Conservation (phyloP, 2,113 vertebrate species). For the Taxidea taxus region DNA sequence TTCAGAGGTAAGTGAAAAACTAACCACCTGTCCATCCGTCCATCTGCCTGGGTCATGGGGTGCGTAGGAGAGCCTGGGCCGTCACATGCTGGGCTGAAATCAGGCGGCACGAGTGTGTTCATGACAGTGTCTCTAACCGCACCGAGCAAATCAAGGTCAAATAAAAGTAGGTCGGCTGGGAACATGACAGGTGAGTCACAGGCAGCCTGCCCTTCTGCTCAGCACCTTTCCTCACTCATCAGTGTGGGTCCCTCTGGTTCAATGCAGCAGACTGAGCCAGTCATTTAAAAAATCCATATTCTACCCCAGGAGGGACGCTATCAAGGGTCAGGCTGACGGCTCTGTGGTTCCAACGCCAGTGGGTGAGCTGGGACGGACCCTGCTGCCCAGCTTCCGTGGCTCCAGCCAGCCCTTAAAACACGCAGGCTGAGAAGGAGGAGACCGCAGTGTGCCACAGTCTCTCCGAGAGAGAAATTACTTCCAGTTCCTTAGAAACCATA, state of each 20-base stretch:
- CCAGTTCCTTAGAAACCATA: conserved; percentile 29
- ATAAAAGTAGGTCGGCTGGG: conserved; percentile 80
- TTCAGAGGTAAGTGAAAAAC: conserved; percentile 60
- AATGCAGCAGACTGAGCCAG: background rate
- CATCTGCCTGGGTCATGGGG: background rate
- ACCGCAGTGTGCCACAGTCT: background rate
- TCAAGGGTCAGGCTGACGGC: background rate
- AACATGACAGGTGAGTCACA: conserved; percentile 49
- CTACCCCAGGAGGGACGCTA: fast-evolving
- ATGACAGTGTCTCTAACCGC: conserved; percentile 46
- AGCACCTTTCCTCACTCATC: background rate
- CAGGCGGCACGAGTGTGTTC: conserved; percentile 55
- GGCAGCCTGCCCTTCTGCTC: background rate
- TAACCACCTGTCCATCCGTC: conserved; percentile 7
- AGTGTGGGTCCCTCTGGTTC: background rate
- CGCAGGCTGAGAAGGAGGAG: background rate
- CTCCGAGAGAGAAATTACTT: conserved; percentile 38
- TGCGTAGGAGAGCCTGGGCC: conserved; percentile 14
- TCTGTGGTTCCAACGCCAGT: background rate
- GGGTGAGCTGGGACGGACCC: background rate
- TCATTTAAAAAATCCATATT: background rate
- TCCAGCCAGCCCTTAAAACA: background rate
- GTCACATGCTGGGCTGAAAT: conserved; percentile 71
- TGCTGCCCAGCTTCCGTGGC: background rate
- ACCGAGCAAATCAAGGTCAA: conserved; percentile 83